Evolutionary conservation across 1,140 invertebrate genomes (phyloP).

Genomic region (Archegozetes longisetosus): DNA sequence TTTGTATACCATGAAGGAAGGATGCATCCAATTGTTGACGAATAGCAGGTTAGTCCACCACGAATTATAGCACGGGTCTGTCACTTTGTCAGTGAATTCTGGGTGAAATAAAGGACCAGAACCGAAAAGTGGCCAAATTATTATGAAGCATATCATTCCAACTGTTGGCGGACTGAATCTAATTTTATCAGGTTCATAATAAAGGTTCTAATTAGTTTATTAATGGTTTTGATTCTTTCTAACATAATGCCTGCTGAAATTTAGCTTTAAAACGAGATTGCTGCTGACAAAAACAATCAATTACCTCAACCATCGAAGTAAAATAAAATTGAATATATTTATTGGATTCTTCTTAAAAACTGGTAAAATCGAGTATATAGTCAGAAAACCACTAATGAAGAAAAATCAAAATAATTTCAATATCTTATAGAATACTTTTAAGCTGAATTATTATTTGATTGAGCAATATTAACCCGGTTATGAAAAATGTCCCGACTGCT

Average conservation of each 20-base stretch:
- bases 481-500: conserved; percentile 8
- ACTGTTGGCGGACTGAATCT: conserved; percentile 4
- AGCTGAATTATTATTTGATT: neutral
- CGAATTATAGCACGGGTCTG: conserved; percentile 4
- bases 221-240: too few species aligned
- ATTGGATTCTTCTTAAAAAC: conserved; percentile 6
- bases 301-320: conserved; percentile 9
- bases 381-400: neutral
- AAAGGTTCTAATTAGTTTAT: too few species aligned
- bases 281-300: too few species aligned
- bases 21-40: conserved; percentile 1
- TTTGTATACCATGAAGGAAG: neutral
- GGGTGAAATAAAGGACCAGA: conserved; percentile 4
- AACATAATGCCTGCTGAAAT: too few species aligned
- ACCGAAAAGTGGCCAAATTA: conserved; percentile 8
- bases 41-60: conserved; percentile 7
- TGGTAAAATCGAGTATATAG: conserved; percentile 2
- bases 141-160: conserved; percentile 2
- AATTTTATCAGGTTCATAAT: too few species aligned
- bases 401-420: neutral
- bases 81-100: neutral
- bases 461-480: conserved; percentile 1
- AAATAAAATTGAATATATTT: conserved; percentile 8
- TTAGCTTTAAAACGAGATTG: too few species aligned
- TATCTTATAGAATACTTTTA: neutral